These are phyloP conservation scores for Rotaria magnacalcarata DNA, from an alignment of 2,888 invertebrate genomes.

Conservation along the genomic window DNA sequence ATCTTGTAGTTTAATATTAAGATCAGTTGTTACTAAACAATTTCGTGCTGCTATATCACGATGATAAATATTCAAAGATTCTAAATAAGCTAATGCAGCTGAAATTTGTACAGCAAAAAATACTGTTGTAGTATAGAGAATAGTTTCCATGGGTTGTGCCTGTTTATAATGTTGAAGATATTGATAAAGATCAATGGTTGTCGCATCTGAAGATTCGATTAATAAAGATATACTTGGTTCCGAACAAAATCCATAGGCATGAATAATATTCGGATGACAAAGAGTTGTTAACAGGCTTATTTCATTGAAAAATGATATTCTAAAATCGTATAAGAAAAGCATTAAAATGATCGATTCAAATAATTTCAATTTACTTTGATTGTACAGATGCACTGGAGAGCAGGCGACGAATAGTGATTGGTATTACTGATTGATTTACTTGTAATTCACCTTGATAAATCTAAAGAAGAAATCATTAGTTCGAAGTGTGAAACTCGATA, in stretches of 20 bases:
- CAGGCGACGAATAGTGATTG: not conserved
- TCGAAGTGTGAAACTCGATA: too few relatives aligned
- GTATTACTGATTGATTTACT: not conserved
- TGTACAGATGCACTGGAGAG: not conserved
- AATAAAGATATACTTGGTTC: constrained; percentile 17
- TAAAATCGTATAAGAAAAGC: not conserved
- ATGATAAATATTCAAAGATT: constrained; percentile 8
- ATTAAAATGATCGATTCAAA: too few relatives aligned
- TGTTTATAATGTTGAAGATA: constrained; percentile 22
- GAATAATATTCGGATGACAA: constrained; percentile 19
- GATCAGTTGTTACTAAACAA: not conserved
- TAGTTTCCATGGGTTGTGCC: not conserved
- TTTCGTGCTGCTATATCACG: constrained; percentile 30
- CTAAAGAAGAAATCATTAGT: not conserved
- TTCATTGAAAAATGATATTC: constrained; percentile 24
- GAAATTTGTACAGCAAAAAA: not conserved
- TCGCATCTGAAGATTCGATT: not conserved
- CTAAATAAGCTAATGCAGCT: constrained; percentile 23
- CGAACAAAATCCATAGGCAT: not conserved
- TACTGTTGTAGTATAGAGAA: not conserved
- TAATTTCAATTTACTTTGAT: not conserved
- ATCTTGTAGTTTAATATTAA: not conserved
- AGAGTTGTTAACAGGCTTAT: constrained; percentile 9
- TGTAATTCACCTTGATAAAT: constrained; percentile 1
- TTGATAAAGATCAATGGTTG: not conserved